Percentiles rank a stretch among this genome's conserved stretches.
Conservation (phyloP, 2,113 vertebrate species). For the Orientallactaga bullata region DNA sequence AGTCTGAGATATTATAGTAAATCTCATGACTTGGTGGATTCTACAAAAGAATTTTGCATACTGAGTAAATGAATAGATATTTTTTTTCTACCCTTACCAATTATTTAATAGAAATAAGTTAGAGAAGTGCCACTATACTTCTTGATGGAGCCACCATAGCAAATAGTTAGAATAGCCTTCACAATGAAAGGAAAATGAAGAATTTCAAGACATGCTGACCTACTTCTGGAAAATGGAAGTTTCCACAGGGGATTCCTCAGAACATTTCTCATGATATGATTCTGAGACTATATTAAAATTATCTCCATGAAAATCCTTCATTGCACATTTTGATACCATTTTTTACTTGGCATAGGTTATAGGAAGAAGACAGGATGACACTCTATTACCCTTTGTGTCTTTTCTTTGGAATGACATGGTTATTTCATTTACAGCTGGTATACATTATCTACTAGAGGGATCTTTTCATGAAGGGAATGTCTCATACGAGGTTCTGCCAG, state of each 20-base stretch:
- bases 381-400: conserved; percentile 66
- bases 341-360: conserved; percentile 10
- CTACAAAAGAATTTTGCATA: background rate
- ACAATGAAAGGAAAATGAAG: background rate
- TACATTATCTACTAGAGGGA: conserved; percentile 69
- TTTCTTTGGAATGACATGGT: conserved; percentile 61
- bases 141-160: background rate
- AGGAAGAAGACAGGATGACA: background rate
- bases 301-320: background rate
- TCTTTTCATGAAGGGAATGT: conserved; percentile 72
- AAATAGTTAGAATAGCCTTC: background rate
- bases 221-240: background rate
- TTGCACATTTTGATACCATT: conserved; percentile 8
- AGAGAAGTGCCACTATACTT: background rate
- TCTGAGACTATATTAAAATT: background rate
- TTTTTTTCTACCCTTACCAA: background rate
- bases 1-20: background rate
- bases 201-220: background rate
- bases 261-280: background rate
- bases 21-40: background rate
- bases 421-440: conserved; percentile 76
- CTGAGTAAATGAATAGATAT: background rate
- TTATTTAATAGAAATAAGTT: background rate
- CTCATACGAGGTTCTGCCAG: conserved; percentile 72
- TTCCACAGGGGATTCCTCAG: background rate